A percentile compares a stretch with the other conserved stretches of the same genome.
phyloP scores from a whole-genome alignment of 2,888 invertebrate genomes.

The Pyralis farinalis region DNA sequence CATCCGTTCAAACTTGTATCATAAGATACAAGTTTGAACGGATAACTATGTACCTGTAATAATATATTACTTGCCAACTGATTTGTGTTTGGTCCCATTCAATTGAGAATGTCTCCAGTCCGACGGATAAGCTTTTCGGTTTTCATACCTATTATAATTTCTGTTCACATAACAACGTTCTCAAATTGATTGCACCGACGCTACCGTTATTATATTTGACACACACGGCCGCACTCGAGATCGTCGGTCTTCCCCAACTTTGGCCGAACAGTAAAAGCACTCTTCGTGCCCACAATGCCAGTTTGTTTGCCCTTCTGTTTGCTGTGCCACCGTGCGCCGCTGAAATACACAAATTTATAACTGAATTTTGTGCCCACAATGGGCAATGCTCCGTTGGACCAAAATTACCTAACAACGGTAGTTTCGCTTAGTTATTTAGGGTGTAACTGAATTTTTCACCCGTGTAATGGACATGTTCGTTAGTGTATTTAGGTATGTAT shows the following conservation, averaged over 20 bases:
- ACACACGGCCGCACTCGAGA: constrained; percentile 1
- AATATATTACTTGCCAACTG: too few relatives aligned
- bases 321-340: constrained; percentile 37
- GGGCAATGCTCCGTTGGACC: constrained; percentile 27
- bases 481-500: constrained; percentile 5
- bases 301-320: constrained; percentile 62
- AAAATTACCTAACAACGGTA: constrained; percentile 29
- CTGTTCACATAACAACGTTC: too few relatives aligned
- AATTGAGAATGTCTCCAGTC: too few relatives aligned
- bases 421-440: constrained; percentile 5
- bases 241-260: constrained; percentile 10
- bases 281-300: constrained; percentile 45
- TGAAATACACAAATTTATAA: constrained; percentile 55
- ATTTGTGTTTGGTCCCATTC: too few relatives aligned
- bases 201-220: constrained; percentile 3
- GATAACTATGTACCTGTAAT: too few relatives aligned
- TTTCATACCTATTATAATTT: too few relatives aligned
- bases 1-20: too few relatives aligned
- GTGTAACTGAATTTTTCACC: constrained; percentile 8
- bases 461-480: constrained; percentile 2
- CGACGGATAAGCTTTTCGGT: too few relatives aligned
- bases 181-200: background rate
- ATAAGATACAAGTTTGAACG: too few relatives aligned
- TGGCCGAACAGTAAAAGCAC: constrained; percentile 30
- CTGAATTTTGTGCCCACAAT: constrained; percentile 52